Percentiles rank a stretch among this genome's conserved stretches.
Conservation (phyloP, 1,140 invertebrate species). For the Drosophila sechellia region DNA sequence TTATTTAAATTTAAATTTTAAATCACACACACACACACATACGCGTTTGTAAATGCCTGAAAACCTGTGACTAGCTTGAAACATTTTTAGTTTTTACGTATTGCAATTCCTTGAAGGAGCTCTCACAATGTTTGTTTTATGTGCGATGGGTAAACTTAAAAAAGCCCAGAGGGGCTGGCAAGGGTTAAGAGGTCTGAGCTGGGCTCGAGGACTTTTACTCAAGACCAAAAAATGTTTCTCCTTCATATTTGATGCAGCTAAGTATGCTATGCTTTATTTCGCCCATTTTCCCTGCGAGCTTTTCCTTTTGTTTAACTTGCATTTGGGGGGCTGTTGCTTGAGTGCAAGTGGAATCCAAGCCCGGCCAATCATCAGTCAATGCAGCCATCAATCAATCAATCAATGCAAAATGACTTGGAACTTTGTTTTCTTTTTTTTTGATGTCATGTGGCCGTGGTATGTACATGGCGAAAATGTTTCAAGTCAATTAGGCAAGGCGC, state of each 20-base stretch:
- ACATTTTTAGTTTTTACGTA: neutral
- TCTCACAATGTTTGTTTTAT: conserved; percentile 10
- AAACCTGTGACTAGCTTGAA: neutral
- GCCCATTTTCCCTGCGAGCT: conserved; percentile 6
- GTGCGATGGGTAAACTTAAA: conserved; percentile 6
- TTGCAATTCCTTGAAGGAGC: neutral
- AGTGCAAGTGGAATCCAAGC: conserved; percentile 46
- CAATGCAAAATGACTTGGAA: conserved; percentile 53
- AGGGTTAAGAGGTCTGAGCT: conserved; percentile 4
- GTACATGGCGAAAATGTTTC: conserved; percentile 34
- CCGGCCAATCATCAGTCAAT: conserved; percentile 38
- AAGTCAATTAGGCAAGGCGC: conserved; percentile 38
- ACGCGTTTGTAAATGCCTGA: too few relatives aligned
- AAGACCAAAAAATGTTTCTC: conserved; percentile 4
- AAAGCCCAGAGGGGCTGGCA: neutral
- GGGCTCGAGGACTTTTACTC: conserved; percentile 1
- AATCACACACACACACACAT: too few relatives aligned
- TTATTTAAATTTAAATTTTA: neutral
- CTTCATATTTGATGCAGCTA: conserved; percentile 51
- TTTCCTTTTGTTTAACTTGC: conserved; percentile 13
- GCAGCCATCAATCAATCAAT: conserved; percentile 31
- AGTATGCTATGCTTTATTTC: conserved; percentile 58
- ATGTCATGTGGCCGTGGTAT: conserved; percentile 3
- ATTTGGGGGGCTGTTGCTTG: conserved; percentile 28
- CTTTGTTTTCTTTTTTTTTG: conserved; percentile 15